Evolutionary conservation across 2,797 vertebrate genomes (phyloP).

Genomic region (Pygocentrus nattereri): DNA sequence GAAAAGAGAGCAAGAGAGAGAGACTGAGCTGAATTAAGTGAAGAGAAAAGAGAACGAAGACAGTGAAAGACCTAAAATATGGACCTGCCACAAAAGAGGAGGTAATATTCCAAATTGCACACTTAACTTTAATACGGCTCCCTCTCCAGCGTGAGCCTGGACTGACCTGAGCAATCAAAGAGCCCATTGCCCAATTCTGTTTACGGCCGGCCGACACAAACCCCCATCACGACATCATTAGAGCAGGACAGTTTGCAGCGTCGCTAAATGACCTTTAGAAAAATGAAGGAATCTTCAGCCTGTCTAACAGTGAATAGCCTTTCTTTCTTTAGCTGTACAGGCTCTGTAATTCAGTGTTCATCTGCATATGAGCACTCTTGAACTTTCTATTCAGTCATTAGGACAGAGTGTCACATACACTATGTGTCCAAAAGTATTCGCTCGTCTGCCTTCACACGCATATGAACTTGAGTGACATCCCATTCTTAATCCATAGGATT

Average conservation of each 20-base stretch:
- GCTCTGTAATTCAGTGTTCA: not conserved
- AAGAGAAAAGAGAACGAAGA: not conserved
- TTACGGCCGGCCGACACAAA: constrained; percentile 24
- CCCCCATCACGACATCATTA: constrained; percentile 53
- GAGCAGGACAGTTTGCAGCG: constrained; percentile 16
- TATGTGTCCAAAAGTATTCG: too few relatives aligned
- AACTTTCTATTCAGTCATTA: too few relatives aligned
- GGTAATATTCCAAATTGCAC: constrained; percentile 45
- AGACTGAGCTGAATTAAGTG: not conserved
- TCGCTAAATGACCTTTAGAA: constrained; percentile 48
- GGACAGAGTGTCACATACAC: too few relatives aligned
- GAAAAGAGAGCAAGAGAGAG: not conserved
- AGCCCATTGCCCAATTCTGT: constrained; percentile 29
- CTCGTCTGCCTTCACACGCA: too few relatives aligned
- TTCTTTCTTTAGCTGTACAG: not conserved
- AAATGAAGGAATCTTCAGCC: constrained; percentile 36
- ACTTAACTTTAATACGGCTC: constrained; percentile 31
- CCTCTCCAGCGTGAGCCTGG: not conserved
- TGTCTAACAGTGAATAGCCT: not conserved
- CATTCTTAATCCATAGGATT: too few relatives aligned
- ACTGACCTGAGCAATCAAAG: constrained; percentile 21
- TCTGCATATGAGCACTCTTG: not conserved
- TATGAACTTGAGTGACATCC: too few relatives aligned
- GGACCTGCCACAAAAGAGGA: constrained; percentile 15
- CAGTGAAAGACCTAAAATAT: constrained; percentile 23